A percentile compares a stretch with the other conserved stretches of the same genome.
Evolutionary conservation across 2,888 invertebrate species (phyloP).

Genomic region (Baccha elongata): DNA sequence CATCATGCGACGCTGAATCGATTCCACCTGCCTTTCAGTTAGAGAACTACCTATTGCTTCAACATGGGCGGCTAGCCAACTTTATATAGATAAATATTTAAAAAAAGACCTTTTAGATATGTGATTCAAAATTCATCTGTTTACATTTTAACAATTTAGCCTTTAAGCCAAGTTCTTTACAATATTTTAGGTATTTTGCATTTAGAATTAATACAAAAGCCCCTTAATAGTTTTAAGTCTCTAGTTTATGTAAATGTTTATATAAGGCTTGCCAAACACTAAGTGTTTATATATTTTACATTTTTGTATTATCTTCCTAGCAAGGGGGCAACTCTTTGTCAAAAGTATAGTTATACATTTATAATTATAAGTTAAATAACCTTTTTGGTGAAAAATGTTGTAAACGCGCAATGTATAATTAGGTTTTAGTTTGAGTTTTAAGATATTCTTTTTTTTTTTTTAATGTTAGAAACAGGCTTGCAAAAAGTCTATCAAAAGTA

Average conservation of each 20-base stretch:
- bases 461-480: constrained; percentile 26
- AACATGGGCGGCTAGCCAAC: constrained; percentile 54
- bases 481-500: constrained; percentile 63
- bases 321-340: constrained; percentile 68
- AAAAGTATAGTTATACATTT: constrained; percentile 17
- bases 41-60: constrained; percentile 36
- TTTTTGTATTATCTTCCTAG: constrained; percentile 71
- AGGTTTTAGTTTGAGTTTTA: constrained; percentile 15
- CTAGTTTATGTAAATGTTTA: constrained; percentile 6
- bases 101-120: constrained; percentile 62
- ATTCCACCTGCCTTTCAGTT: constrained; percentile 16
- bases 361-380: constrained; percentile 39
- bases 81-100: constrained; percentile 21
- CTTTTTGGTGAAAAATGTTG: constrained; percentile 52
- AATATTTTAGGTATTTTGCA: constrained; percentile 15
- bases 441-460: constrained; percentile 5
- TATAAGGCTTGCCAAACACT: constrained; percentile 73
- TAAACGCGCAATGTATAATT: constrained; percentile 63
- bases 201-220: constrained; percentile 6
- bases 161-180: constrained; percentile 35
- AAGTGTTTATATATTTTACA: constrained; percentile 68
- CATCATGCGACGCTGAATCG: constrained; percentile 91
- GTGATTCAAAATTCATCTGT: constrained; percentile 69
- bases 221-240: constrained; percentile 17
- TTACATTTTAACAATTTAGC: constrained; percentile 30